A percentile compares a stretch with the other conserved stretches of the same genome.
phyloP scores from a whole-genome alignment of 1,140 invertebrate genomes.

The Pantala flavescens region DNA sequence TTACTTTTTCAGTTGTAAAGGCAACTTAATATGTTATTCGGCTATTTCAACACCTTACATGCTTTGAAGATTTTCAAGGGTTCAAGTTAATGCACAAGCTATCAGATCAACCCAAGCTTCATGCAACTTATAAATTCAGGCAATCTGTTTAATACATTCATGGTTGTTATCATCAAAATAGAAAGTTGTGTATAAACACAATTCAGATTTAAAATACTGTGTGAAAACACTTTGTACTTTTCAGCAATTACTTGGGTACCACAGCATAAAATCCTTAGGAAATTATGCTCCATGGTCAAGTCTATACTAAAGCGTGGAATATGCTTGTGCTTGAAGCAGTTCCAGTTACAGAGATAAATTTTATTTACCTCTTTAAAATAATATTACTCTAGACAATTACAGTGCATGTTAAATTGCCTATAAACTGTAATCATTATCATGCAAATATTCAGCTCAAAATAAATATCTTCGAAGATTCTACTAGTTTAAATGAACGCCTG shows the following conservation, averaged over 20 bases:
- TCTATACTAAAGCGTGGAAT: conserved; percentile 2
- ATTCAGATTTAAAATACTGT: neutral
- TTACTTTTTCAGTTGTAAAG: neutral
- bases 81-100: neutral
- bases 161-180: neutral
- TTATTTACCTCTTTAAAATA: neutral
- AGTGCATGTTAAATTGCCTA: neutral
- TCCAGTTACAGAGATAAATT: neutral
- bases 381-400: conserved; percentile 8
- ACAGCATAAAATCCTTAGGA: neutral
- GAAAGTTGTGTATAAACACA: neutral
- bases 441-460: conserved; percentile 8
- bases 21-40: neutral
- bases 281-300: neutral
- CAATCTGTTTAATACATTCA: neutral
- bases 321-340: neutral
- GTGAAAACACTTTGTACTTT: conserved; percentile 10
- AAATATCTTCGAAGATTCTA: conserved; percentile 3
- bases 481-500: conserved; percentile 1
- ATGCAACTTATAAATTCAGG: conserved; percentile 6
- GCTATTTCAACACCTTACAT: neutral
- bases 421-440: neutral
- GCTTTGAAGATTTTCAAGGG: neutral
- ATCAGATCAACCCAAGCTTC: conserved; percentile 8
- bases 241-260: neutral